Conservation (phyloP, 2,888 invertebrate species). For the Hemicrepidius hirtus region DNA sequence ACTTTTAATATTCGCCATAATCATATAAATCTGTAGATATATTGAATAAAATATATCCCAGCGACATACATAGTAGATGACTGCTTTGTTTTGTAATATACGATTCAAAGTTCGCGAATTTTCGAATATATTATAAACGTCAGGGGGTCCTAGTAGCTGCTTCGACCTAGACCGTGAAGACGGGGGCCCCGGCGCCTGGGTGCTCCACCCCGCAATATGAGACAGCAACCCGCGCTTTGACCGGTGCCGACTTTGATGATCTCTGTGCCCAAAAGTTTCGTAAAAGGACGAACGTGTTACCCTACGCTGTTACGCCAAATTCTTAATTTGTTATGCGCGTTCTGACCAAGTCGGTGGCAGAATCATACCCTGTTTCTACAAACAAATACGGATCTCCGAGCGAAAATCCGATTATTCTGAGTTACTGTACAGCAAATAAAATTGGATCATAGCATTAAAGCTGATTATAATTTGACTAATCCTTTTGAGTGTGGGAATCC, state of each 20-base stretch:
- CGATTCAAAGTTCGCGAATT: neutral
- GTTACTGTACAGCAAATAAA: slow-evolving; percentile 17
- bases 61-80: no score
- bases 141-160: slow-evolving; percentile 26
- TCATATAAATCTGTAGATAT: no score
- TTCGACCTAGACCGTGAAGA: slow-evolving; percentile 67
- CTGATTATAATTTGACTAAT: slow-evolving; percentile 27
- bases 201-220: slow-evolving; percentile 70
- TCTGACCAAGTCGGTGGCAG: slow-evolving; percentile 6
- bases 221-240: slow-evolving; percentile 56
- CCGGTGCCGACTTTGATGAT: slow-evolving; percentile 49
- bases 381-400: neutral
- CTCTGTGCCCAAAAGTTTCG: slow-evolving; percentile 36
- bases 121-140: neutral
- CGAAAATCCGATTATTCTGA: slow-evolving; percentile 15
- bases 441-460: slow-evolving; percentile 18
- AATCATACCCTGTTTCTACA: slow-evolving; percentile 5
- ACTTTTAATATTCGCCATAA: no score
- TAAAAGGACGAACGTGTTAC: slow-evolving; percentile 42
- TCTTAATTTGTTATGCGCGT: slow-evolving; percentile 39
- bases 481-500: slow-evolving; percentile 1
- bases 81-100: no score
- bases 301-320: slow-evolving; percentile 50
- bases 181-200: slow-evolving; percentile 66
- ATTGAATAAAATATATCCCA: no score